phyloP scores from a whole-genome alignment of 1,140 invertebrate species.

The Tenebrio molitor region DNA sequence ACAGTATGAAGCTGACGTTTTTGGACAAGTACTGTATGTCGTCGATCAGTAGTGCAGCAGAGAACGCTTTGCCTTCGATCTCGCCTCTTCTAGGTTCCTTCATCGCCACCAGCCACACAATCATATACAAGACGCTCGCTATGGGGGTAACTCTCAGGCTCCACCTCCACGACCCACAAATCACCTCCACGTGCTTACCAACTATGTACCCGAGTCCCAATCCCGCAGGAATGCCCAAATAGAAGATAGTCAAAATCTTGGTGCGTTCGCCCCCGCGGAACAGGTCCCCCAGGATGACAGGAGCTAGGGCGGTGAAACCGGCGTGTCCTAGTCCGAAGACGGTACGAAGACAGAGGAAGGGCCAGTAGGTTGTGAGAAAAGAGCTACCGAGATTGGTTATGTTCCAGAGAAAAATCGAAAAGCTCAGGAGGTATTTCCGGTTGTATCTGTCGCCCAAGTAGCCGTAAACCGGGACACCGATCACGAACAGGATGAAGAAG shows the following conservation, averaged over 20 bases:
- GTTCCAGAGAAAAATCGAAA: not conserved
- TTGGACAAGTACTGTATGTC: no score
- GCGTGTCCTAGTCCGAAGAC: not conserved
- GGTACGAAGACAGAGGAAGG: not conserved
- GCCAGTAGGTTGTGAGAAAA: not conserved
- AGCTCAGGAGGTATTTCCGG: not conserved
- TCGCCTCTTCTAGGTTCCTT: not conserved
- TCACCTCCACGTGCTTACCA: not conserved
- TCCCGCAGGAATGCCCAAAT: not conserved
- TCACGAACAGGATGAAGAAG: not conserved
- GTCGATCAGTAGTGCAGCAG: no score
- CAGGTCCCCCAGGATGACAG: not conserved
- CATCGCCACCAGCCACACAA: not conserved
- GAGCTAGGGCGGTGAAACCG: not conserved
- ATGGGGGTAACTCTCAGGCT: not conserved
- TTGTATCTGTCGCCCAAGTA: not conserved
- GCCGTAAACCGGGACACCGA: not conserved
- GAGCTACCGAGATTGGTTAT: not conserved
- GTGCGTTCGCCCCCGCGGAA: not conserved
- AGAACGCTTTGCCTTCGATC: not conserved
- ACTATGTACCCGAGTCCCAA: not conserved
- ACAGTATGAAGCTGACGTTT: no score
- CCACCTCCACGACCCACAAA: not conserved
- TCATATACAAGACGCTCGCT: not conserved
- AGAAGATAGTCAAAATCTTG: not conserved